Conservation (phyloP, 2,113 vertebrate genomes). For the Callipepla squamata region DNA sequence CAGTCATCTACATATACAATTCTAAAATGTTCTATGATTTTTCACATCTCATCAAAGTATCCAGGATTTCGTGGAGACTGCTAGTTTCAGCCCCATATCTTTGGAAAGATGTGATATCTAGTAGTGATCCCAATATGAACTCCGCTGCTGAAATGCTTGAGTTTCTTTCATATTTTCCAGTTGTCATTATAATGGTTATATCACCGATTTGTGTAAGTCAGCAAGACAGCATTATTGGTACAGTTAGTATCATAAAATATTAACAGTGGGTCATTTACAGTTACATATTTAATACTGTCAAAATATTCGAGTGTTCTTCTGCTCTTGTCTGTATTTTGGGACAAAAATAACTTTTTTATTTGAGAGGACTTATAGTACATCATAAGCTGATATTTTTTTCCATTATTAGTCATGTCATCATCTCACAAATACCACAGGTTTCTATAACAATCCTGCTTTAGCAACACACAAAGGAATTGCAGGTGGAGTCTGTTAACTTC, state of each 20-base stretch:
- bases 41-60: background rate
- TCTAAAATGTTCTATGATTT: conserved; percentile 30
- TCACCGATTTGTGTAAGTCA: conserved; percentile 34
- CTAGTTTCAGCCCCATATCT: background rate
- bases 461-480: background rate
- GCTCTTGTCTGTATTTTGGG: background rate
- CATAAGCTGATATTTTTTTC: accelerated
- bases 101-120: background rate
- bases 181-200: conserved; percentile 51
- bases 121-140: conserved; percentile 56
- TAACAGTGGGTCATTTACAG: conserved; percentile 44
- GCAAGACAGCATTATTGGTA: conserved; percentile 27
- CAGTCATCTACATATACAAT: background rate
- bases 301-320: background rate
- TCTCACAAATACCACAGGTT: background rate
- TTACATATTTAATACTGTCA: conserved; percentile 34
- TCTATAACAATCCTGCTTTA: background rate
- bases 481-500: background rate
- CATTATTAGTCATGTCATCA: background rate
- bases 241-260: conserved; percentile 57
- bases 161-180: conserved; percentile 23
- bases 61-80: background rate
- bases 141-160: background rate
- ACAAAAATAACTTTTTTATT: background rate
- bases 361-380: background rate